Evolutionary conservation across 1,140 invertebrate species (phyloP).

Genomic region (Steinernema feltiae): DNA sequence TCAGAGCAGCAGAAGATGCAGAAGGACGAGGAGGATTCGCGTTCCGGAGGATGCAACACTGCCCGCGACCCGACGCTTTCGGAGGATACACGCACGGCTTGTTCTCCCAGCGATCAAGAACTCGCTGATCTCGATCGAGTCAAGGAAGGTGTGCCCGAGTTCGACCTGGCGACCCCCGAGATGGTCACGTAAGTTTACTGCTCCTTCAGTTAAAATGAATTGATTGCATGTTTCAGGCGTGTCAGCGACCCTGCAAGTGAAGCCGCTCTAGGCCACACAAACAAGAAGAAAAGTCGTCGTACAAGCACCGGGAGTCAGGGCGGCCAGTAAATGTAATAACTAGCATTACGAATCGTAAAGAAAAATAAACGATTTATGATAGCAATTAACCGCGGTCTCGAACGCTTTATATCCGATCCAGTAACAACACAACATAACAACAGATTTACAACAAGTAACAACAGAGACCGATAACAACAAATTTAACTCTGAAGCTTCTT

Average conservation of each 20-base stretch:
- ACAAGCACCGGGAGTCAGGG: no score
- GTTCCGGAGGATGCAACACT: not conserved
- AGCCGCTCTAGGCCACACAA: not conserved
- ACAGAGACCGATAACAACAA: constrained; percentile 19
- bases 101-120: not conserved
- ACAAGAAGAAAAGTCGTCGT: no score
- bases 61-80: not conserved
- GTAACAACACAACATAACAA: not conserved
- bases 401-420: no score
- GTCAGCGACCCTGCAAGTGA: not conserved
- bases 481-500: constrained; percentile 35
- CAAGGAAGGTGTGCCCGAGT: not conserved
- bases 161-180: not conserved
- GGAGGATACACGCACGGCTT: not conserved
- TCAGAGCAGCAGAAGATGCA: not conserved
- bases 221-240: not conserved
- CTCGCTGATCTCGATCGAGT: no score
- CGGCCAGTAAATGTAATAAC: no score
- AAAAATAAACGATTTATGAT: no score
- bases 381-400: no score
- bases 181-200: not conserved
- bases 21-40: not conserved
- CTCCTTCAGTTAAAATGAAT: not conserved
- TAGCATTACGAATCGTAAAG: no score
- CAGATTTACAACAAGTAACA: not conserved